A percentile compares a stretch with the other conserved stretches of the same genome.
phyloP scores from a whole-genome alignment of 2,888 invertebrate species.

The Cheilosia scutellata region DNA sequence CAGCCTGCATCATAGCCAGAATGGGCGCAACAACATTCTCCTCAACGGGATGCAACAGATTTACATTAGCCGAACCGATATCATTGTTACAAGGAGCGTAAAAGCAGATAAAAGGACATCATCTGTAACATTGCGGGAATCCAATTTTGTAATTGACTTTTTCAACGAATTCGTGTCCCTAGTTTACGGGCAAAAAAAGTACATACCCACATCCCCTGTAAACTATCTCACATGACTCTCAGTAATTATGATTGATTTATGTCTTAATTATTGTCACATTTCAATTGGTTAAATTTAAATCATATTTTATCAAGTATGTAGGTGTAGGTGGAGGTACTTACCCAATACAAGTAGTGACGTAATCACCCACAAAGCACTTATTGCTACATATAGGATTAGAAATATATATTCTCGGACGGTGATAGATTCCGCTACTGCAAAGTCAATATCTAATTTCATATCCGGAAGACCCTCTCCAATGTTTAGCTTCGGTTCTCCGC shows the following conservation, averaged over 20 bases:
- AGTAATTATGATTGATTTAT: slow-evolving; percentile 14
- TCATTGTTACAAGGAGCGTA: too few species aligned
- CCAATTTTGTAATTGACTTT: too few species aligned
- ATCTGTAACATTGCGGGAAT: too few species aligned
- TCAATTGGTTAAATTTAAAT: slow-evolving; percentile 6
- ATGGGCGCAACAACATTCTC: too few species aligned
- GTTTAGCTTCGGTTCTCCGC: slow-evolving; percentile 76
- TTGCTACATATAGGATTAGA: slow-evolving; percentile 79
- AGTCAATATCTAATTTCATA: slow-evolving; percentile 75
- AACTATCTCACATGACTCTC: not conserved
- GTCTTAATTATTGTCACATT: slow-evolving; percentile 28
- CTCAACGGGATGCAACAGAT: too few species aligned
- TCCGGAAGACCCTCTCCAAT: not conserved
- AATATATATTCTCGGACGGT: slow-evolving; percentile 80
- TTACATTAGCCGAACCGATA: too few species aligned
- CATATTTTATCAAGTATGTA: not conserved
- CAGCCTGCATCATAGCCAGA: too few species aligned
- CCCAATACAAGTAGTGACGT: slow-evolving; percentile 80
- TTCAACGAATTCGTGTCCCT: too few species aligned
- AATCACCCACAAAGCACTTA: slow-evolving; percentile 81
- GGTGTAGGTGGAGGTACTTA: slow-evolving; percentile 73
- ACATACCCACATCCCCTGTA: too few species aligned
- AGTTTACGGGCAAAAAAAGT: too few species aligned
- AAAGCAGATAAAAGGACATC: too few species aligned
- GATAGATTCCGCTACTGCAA: slow-evolving; percentile 77